Conservation (phyloP, 2,888 invertebrate genomes). For the Melanostoma mellinum region DNA sequence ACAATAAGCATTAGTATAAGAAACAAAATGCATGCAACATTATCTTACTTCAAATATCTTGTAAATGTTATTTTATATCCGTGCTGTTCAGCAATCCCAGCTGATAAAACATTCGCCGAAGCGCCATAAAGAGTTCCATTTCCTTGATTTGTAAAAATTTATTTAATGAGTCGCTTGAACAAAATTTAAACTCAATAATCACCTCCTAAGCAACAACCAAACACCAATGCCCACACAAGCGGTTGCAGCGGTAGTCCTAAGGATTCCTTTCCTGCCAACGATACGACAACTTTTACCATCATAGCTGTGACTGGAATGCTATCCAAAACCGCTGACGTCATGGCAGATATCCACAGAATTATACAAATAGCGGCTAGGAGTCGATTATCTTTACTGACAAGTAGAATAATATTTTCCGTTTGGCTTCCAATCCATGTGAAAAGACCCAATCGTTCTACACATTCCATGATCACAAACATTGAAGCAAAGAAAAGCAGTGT, state of each 20-base stretch:
- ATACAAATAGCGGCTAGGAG: conserved; percentile 89
- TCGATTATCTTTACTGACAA: conserved; percentile 85
- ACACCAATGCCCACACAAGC: conserved; percentile 92
- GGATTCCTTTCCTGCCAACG: conserved; percentile 86
- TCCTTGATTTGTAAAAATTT: conserved; percentile 82
- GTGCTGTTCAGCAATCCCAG: conserved; percentile 95
- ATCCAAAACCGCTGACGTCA: conserved; percentile 94
- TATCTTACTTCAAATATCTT: conserved; percentile 89
- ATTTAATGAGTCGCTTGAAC: no score
- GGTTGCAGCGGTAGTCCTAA: conserved; percentile 90
- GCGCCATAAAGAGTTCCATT: conserved; percentile 96
- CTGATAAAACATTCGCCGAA: conserved; percentile 95
- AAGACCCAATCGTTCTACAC: conserved; percentile 89
- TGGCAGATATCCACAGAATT: conserved; percentile 93
- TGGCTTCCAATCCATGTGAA: conserved; percentile 90
- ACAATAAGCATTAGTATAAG: neutral
- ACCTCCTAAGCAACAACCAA: conserved; percentile 95
- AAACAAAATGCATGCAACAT: neutral
- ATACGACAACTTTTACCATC: conserved; percentile 92
- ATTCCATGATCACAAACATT: conserved; percentile 83
- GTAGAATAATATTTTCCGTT: conserved; percentile 86
- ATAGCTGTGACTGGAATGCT: conserved; percentile 96
- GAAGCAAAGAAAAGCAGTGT: conserved; percentile 81
- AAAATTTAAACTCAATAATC: neutral
- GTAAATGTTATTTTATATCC: conserved; percentile 93